Conservation (phyloP, 2,797 vertebrate species). For the Thunnus albacares region DNA sequence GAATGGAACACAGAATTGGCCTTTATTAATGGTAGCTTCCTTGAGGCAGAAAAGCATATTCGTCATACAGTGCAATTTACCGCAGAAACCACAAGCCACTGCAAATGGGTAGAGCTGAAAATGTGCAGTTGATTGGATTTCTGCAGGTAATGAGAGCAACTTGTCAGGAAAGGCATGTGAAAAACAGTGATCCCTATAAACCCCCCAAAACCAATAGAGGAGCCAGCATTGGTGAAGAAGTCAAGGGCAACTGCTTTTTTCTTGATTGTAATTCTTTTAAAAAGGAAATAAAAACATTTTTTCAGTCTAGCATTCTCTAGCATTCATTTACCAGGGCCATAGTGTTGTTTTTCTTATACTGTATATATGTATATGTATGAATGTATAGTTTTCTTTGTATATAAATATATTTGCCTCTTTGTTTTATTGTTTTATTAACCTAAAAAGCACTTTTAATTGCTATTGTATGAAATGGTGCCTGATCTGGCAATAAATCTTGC, state of each 20-base stretch:
- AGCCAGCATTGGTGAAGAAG: conserved; percentile 7
- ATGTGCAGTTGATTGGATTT: conserved; percentile 59
- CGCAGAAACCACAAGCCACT: conserved; percentile 13
- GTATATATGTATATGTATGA: no score
- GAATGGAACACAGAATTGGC: conserved; percentile 18
- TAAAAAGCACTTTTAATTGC: no score
- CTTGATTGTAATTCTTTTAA: neutral
- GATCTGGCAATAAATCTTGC: no score
- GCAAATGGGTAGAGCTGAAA: conserved; percentile 21
- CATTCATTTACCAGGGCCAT: no score
- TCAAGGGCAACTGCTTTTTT: conserved; percentile 34
- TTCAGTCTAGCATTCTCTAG: no score
- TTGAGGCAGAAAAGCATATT: conserved; percentile 53
- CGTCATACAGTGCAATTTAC: conserved; percentile 48
- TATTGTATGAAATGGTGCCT: no score
- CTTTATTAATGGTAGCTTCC: conserved; percentile 55
- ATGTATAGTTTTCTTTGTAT: no score
- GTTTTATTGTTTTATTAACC: no score
- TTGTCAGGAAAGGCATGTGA: conserved; percentile 45
- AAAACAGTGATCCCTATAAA: conserved; percentile 36
- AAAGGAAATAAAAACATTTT: no score
- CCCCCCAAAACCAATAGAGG: conserved; percentile 20
- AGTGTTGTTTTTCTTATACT: no score
- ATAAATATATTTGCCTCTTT: no score
- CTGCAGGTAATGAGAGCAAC: conserved; percentile 65